phyloP scores from a whole-genome alignment of 2,113 vertebrate species.

The Hippoglossus stenolepis region DNA sequence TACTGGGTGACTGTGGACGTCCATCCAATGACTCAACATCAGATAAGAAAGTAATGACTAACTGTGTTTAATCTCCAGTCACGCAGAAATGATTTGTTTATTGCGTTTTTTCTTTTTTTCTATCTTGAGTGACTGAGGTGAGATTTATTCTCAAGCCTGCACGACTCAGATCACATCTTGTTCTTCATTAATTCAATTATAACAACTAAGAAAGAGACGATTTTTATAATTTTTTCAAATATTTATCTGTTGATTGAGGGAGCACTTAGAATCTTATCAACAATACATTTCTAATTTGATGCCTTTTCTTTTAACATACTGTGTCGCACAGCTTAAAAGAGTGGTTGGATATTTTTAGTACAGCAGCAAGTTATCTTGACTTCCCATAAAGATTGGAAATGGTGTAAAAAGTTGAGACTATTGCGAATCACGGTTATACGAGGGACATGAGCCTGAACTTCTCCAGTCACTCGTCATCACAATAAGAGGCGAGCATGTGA shows the following conservation, averaged over 20 bases:
- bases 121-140: conserved; percentile 7
- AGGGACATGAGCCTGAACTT: background rate
- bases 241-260: background rate
- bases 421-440: too few relatives aligned
- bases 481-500: background rate
- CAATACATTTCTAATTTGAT: background rate
- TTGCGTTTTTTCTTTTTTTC: background rate
- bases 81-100: conserved; percentile 46
- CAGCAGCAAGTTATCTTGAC: background rate
- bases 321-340: too few relatives aligned
- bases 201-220: background rate
- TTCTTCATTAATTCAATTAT: background rate
- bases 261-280: background rate
- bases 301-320: too few relatives aligned
- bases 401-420: too few relatives aligned
- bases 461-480: background rate
- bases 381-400: too few relatives aligned
- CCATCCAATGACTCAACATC: conserved; percentile 47
- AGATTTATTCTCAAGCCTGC: conserved; percentile 18
- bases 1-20: conserved; percentile 54
- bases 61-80: conserved; percentile 50
- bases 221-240: background rate
- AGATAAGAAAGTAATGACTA: conserved; percentile 57
- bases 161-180: background rate
- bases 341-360: too few relatives aligned